Conservation (phyloP, 2,113 vertebrate genomes). For the Acrocephalus kingi region DNA sequence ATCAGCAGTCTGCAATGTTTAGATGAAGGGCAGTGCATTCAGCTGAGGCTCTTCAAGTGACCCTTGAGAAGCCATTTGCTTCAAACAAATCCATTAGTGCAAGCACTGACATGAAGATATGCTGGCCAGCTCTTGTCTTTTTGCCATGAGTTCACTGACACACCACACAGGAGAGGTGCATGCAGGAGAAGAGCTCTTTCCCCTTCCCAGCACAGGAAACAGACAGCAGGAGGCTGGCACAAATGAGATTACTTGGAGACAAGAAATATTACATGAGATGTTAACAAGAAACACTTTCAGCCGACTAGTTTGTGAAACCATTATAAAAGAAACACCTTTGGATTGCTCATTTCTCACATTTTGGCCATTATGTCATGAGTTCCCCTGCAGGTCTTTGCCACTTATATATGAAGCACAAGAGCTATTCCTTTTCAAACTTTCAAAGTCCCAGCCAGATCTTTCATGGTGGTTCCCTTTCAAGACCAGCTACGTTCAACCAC, state of each 20-base stretch:
- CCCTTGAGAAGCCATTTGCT: neutral
- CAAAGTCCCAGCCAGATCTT: neutral
- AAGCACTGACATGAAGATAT: neutral
- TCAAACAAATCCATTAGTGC: neutral
- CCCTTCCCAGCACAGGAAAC: neutral
- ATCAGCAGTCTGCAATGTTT: neutral
- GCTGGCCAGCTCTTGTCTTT: neutral
- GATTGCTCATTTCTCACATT: neutral
- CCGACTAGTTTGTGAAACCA: neutral
- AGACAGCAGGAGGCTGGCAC: neutral
- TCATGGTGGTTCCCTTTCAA: neutral
- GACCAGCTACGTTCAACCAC: neutral
- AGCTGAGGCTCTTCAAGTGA: neutral
- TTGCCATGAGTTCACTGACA: neutral
- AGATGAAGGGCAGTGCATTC: neutral
- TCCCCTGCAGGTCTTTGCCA: rapidly evolving
- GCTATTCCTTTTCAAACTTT: neutral
- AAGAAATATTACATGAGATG: neutral
- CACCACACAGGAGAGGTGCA: neutral
- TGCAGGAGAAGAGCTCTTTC: neutral
- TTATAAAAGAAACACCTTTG: neutral
- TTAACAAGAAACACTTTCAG: neutral
- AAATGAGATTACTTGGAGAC: neutral
- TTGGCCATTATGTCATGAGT: neutral
- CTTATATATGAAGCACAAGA: rapidly evolving